A percentile compares a stretch with the other conserved stretches of the same genome.
Evolutionary conservation across 2,113 vertebrate species (phyloP).

Genomic region (Scytalopus superciliaris): DNA sequence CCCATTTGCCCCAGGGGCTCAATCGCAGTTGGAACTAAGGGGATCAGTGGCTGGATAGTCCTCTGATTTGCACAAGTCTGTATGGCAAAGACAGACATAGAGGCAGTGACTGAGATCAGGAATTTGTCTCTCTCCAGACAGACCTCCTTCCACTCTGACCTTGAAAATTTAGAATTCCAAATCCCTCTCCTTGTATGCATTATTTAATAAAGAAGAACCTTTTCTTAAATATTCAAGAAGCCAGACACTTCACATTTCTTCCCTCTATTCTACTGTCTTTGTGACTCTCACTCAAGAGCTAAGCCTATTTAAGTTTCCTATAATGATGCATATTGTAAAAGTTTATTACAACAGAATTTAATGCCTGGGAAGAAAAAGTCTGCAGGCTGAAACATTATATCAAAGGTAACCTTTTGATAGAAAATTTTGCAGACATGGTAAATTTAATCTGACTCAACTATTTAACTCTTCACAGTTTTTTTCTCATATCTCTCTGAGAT

Average conservation of each 20-base stretch:
- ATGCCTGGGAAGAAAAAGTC: slow-evolving; percentile 30
- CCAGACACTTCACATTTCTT: slow-evolving; percentile 14
- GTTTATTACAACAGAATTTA: slow-evolving; percentile 63
- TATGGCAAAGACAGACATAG: neutral
- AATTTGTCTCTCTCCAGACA: neutral
- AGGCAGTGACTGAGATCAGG: neutral
- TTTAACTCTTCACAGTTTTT: slow-evolving; percentile 35
- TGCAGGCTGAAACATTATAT: slow-evolving; percentile 40
- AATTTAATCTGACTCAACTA: slow-evolving; percentile 44
- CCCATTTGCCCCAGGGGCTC: neutral
- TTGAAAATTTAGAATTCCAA: slow-evolving; percentile 54
- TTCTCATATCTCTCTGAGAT: neutral
- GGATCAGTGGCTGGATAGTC: neutral
- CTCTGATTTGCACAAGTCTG: neutral
- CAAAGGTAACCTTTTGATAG: slow-evolving; percentile 59
- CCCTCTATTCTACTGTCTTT: neutral
- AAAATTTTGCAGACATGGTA: slow-evolving; percentile 42
- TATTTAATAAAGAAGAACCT: slow-evolving; percentile 52
- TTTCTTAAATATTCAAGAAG: slow-evolving; percentile 32
- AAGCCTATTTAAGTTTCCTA: slow-evolving; percentile 60
- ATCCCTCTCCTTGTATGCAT: slow-evolving; percentile 22
- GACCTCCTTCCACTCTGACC: slow-evolving; percentile 12
- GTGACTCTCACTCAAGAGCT: slow-evolving; percentile 16
- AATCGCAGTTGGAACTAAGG: neutral
- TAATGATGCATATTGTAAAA: slow-evolving; percentile 57